Base-by-base conservation (phyloP, 2,113 vertebrate genomes). In the Siphamia tubifer region DNA sequence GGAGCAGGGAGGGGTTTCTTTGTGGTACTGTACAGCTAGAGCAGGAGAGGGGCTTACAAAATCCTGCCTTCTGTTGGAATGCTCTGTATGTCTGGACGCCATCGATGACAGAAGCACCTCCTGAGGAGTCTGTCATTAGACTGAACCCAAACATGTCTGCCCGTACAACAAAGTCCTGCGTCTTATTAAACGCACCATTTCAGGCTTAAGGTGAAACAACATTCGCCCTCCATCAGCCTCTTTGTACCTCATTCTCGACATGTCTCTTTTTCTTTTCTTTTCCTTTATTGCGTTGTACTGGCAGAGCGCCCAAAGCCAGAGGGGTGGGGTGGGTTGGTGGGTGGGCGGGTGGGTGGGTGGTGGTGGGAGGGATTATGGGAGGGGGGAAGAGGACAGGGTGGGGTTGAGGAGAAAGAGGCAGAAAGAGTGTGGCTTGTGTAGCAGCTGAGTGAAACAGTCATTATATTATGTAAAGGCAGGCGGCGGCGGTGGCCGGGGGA, bases 401-500 rank as follows among this genome's bases (percentile, higher is more conserved):
- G 39, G 61, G 34, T 58, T 63, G 60, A 54, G 57, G 47, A 81
- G 67, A 56, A 53, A 34, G 39, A 54, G 38, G 15, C 52, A 21
- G 66, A 43, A 36, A 58, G 62, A 68, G 73, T 52, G 74, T 64
- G 73, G 73, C 57, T 77, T 74, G 77, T 72, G 77, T 64, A 77
- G 81, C 84, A 78, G 79, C 71, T 87, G 78, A 86, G 81, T 78
- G 72, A 78, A 89, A 85, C 82, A 73, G 78, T 83, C 80, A 81
- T 89, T 83, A 82, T 87, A 81, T 91, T 87, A 87, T 89, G 85
- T 87, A 87, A 89, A 90, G 80, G 76, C 68, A 81, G 75, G 52
- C 61, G 19, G 48, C 55, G 58, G 51, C n/a, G 45, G 60, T 52
- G 19, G 54, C 58, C 51, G 34, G 42, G 19, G 8, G 34, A 63